Base-by-base conservation (phyloP, 2,888 invertebrate genomes). In the Drosophila rellima region DNA sequence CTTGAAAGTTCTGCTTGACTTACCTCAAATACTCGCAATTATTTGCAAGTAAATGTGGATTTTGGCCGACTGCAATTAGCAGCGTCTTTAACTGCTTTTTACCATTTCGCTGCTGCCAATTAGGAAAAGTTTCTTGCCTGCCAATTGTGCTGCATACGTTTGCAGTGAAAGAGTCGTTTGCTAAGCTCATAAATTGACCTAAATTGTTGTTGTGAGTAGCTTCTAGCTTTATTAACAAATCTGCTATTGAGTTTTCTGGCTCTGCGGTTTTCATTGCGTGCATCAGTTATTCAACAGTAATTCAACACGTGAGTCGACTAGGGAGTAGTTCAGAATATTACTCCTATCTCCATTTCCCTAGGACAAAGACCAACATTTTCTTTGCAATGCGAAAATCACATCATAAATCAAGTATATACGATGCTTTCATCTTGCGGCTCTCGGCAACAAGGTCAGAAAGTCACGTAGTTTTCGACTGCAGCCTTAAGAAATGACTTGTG, bases 41-140 rank as follows among this genome's bases (percentile, higher is more conserved):
- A 74, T 66, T 79, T 64, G 57, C 44, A 59, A 69, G 63, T 56
- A 61, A 73, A 62, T 39, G 33, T 57, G 20, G 20, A 15, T 31
- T 52, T 59, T 57, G 15, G 45, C 42, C 54, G 26, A 31, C 52
- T 56, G 71, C 72, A 80, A 83, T 83, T 86, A 86, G 77, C 64
- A 66, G 60, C 52, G 45, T 59, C 63, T 70, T 44, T 42, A 75
- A 39, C 15, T 39, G 33, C 23, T 39, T 39, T 60, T 40, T 8
- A 8, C 10, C 10, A n/a, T 26, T 29, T 23, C 7, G 26, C 26
- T 26, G 33, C 61, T 62, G 56, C 18, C 77, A 74, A 79, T 78
- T 69, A 42, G 39, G 42, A 42, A 35, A 45, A 52, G 13, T n/a
- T 62, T 68, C 44, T 54, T 40, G 37, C 37, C 20, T 20, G 13